Base-by-base conservation (phyloP, 1,140 invertebrate species). In the Amphibalanus amphitrite region DNA sequence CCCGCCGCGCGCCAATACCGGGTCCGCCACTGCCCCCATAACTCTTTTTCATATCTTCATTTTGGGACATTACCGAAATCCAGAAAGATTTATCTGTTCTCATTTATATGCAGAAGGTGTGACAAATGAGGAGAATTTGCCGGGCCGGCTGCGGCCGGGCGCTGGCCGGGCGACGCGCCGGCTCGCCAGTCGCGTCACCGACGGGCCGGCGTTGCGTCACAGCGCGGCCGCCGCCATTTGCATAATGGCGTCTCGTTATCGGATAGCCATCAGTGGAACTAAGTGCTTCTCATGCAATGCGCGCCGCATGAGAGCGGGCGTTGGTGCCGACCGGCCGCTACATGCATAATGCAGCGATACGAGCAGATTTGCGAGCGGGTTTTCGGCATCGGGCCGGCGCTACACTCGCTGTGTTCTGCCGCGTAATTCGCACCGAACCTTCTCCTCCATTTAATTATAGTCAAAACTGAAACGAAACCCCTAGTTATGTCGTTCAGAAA, bases 11-110 rank as follows among this genome's bases (percentile, higher is more conserved):
- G 47, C 47, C 47, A 59, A 59, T 59, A 59, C 47, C 47, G 47
- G 47, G 10, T 6, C 47, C 47, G 47, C 47, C 23, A 59, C 20
- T 59, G 47, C 47, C 47, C 10, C 47, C 47, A 59, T 59, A 59
- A 59, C 47, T 59, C 47, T 59, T 59, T 59, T 59, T 59, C 47
- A 59, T 59, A 59, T 59, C 47, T 59, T 59, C 47, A 59, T 59
- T 59, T 59, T 59, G 47, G 47, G 47, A 20, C 47, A 59, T 59
- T 59, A 59, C 47, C 47, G 47, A 59, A 59, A 23, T 59, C 47
- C 47, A 23, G 47, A 23, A 23, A 59, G 47, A 59, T 59, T 59
- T 59, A 59, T 59, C 13, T 23, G 47, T 20, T 13, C 20, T 59
- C 47, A 59, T 59, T 59, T 59, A 59, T 59, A 59, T 59, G 47